Evolutionary conservation across 2,113 vertebrate genomes (phyloP), one percentile per base, ranked within the genome.

Genomic region (Smithornis capensis): DNA sequence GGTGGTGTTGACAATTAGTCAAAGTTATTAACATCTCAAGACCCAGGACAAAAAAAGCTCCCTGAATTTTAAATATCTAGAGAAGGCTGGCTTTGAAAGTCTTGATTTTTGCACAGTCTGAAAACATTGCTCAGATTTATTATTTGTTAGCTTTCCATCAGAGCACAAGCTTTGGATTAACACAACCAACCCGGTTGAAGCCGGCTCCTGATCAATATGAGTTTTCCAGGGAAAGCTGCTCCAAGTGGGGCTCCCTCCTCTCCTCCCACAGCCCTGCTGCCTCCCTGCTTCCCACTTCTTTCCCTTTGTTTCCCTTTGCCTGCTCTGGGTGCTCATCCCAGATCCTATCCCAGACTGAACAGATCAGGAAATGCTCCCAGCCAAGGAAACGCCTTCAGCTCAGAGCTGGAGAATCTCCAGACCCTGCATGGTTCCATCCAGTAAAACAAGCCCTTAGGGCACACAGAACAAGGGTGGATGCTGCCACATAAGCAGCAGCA

Each of bases 1-100:
- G 97, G 97, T 96, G 97, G 96, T 98, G 98, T 97, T 98, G 97
- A 98, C 98, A 98, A 98, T 98, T 98, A 98, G 98, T 98, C 98
- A 97, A 98, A 97, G 94, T 97, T 96, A 98, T 98, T 98, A 98
- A 98, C 97, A 98, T 98, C 97, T 97, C 92, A 95, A 98, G 97
- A 98, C 97, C 82, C 95, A 91, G 94, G 96, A 97, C 95, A 76
- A 95, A 96, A 97, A 88, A 95, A 93, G 52, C 59, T 69, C 33
- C 42, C 85, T 96, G 95, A 96, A 98, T 97, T 96, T 96, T 89
- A 97, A 97, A 90, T 91, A 89, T 94, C 92, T 69, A 33, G 49
- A 81, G 87, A 82, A 86, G 25, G 29, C 57, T 91, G 89, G 50
- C 75, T 94, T 84, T 19, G 0, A 95, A 97, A 95, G 81, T 47